phyloP scores from a whole-genome alignment of 2,113 vertebrate genomes.

The Diadophis punctatus region DNA sequence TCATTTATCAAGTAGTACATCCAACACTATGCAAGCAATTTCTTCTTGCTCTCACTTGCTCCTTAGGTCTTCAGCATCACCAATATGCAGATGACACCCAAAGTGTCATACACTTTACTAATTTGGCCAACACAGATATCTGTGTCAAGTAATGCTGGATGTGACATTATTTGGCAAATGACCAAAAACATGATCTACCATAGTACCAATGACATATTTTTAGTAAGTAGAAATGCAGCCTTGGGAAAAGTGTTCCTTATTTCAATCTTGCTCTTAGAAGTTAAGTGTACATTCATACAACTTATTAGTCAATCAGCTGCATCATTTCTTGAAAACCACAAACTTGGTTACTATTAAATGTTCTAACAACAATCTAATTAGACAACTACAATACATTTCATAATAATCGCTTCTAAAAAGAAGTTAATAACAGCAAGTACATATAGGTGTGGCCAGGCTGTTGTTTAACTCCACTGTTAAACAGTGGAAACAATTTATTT shows the following conservation, averaged over 20 bases:
- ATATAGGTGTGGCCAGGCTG: not conserved
- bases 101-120: not conserved
- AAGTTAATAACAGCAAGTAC: not conserved
- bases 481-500: not conserved
- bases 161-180: not conserved
- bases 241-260: not conserved
- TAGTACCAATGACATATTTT: not conserved
- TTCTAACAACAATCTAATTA: not conserved
- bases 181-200: not conserved
- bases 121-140: not conserved
- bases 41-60: not conserved
- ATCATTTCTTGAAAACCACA: not conserved
- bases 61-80: not conserved
- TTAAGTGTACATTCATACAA: not conserved
- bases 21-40: not conserved
- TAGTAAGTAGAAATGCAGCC: not conserved
- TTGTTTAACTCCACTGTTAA: not conserved
- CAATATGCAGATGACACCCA: not conserved
- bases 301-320: not conserved
- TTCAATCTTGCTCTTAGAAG: not conserved
- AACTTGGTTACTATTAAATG: not conserved
- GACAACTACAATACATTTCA: not conserved
- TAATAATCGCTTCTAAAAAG: not conserved
- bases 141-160: not conserved
- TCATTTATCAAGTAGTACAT: not conserved